Base-by-base conservation (phyloP, 1,140 invertebrate genomes). In the Nautilus pompilius region DNA sequence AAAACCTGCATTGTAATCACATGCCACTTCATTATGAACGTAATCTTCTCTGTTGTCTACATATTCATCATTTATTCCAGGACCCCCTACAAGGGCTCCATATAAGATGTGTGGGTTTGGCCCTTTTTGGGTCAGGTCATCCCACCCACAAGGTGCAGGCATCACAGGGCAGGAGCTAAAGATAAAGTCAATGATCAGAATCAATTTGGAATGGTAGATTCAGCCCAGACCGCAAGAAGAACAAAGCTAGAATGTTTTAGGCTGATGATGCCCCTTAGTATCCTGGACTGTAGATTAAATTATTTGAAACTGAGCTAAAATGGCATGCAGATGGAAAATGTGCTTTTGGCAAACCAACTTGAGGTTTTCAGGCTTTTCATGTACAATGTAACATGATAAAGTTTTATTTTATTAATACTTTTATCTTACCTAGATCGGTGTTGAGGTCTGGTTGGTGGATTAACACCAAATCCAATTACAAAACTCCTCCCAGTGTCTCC, bases 391-490 rank as follows among this genome's bases (percentile, higher is more conserved):
- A n/a, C n/a, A n/a, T n/a, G n/a, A n/a, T n/a, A n/a, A n/a, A n/a
- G n/a, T n/a, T n/a, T n/a, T n/a, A n/a, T n/a, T n/a, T n/a, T n/a
- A n/a, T n/a, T 22, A 48, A 8, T 48, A 22, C 72, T 74, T 80
- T 86, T 80, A 86, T n/a, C 48, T 60, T 66, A 78, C 78, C 66
- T 66, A 41, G 68, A 65, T 32, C 72, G 63, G 60, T 80, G 78
- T 58, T 79, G 77, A 33, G 78, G 76, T 15, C 83, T 17, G 78
- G 75, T 75, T 0, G 88, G 88, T 51, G 85, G 85, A 76, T 88
- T 86, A 36, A 78, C 73, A 1, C 88, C 89, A 72, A 85, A 89
- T 6, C 88, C 88, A 24, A 89, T 85, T 0, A 89, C 86, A 70
- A 83, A 90, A 71, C 88, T 89, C 49, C 85, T 81, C 3, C 88